Percentiles rank a stretch among this genome's conserved stretches.
phyloP scores from a whole-genome alignment of 2,113 vertebrate species.

The Elachura formosa region DNA sequence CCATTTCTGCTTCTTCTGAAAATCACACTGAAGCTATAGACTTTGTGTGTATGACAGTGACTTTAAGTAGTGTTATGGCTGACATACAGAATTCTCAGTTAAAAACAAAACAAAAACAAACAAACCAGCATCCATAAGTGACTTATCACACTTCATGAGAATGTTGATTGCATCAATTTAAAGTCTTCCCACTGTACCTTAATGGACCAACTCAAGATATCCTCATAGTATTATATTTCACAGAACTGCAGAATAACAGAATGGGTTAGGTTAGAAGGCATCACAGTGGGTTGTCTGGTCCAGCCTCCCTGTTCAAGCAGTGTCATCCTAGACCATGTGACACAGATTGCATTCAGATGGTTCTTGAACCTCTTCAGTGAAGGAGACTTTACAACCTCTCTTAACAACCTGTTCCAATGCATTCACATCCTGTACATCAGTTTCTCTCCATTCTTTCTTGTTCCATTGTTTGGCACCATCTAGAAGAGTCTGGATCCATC shows the following conservation, averaged over 20 bases:
- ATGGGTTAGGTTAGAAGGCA: not conserved
- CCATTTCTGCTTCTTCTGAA: slow-evolving; percentile 16
- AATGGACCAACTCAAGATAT: not conserved
- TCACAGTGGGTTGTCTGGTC: not conserved
- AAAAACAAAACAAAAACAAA: not conserved
- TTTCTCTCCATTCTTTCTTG: not conserved
- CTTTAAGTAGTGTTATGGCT: not conserved
- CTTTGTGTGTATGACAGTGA: not conserved
- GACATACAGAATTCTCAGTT: not conserved
- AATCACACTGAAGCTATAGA: not conserved
- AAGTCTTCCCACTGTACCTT: not conserved
- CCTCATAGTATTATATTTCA: not conserved
- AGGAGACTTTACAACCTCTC: too few relatives aligned
- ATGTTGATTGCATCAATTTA: not conserved
- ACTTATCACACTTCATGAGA: not conserved
- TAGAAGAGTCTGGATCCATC: too few relatives aligned
- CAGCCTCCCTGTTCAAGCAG: not conserved
- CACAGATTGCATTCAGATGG: not conserved
- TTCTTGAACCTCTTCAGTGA: not conserved
- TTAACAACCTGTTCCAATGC: rapidly evolving
- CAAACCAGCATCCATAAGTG: not conserved
- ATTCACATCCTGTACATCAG: not conserved
- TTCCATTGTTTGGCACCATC: rapidly evolving
- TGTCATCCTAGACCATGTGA: not conserved
- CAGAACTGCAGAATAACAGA: not conserved